phyloP scores from a whole-genome alignment of 1,140 invertebrate genomes.

The Drosophila setifemur region DNA sequence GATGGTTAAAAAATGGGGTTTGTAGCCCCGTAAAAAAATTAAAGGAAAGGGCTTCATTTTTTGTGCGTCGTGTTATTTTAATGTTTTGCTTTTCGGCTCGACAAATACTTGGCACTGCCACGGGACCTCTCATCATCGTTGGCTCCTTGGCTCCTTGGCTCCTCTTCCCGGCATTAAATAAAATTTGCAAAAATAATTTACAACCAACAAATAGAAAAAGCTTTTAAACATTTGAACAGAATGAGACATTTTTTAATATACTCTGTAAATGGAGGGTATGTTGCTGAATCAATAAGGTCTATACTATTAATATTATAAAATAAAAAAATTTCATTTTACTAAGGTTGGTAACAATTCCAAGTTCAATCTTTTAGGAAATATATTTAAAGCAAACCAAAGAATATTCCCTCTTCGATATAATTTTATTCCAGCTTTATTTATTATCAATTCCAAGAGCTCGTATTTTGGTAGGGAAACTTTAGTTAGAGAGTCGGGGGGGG shows the following conservation, averaged over 20 bases:
- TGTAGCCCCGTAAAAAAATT: not conserved
- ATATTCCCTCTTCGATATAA: not conserved
- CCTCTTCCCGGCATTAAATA: slow-evolving; percentile 62
- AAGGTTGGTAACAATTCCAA: no score
- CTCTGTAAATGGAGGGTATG: not conserved
- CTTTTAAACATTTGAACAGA: slow-evolving; percentile 54
- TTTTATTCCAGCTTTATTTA: not conserved
- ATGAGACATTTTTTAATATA: not conserved
- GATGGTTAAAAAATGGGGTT: not conserved
- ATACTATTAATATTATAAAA: not conserved
- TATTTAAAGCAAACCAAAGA: no score
- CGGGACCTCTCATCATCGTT: not conserved
- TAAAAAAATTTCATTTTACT: not conserved
- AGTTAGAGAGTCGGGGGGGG: no score
- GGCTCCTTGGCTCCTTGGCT: slow-evolving; percentile 1
- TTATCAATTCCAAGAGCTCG: slow-evolving; percentile 7
- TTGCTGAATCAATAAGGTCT: not conserved
- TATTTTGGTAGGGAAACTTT: not conserved
- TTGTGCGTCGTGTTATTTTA: slow-evolving; percentile 63
- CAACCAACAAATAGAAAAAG: slow-evolving; percentile 46
- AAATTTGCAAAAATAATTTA: slow-evolving; percentile 80
- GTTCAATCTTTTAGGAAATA: no score
- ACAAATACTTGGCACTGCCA: slow-evolving; percentile 44
- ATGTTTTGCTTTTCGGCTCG: slow-evolving; percentile 59
- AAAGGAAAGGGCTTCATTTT: slow-evolving; percentile 19